Percentiles rank a stretch among this genome's conserved stretches.
These are phyloP conservation scores for Xylocampa areola DNA, from an alignment of 2,888 invertebrate genomes.

Conservation along the genomic window DNA sequence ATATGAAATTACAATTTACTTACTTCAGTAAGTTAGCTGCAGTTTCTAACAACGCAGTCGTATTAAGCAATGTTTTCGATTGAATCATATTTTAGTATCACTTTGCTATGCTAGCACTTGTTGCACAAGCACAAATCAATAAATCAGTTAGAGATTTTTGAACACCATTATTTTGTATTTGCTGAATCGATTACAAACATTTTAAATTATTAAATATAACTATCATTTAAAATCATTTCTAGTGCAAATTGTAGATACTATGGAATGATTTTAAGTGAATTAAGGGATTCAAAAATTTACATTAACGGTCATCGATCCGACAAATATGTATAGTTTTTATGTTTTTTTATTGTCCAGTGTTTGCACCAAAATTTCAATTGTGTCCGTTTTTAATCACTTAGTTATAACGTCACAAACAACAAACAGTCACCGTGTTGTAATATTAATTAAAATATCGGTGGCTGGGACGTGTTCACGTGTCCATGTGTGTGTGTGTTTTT, in stretches of 20 bases:
- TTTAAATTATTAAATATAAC: too few species aligned
- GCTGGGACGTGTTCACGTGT: constrained; percentile 77
- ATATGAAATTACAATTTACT: too few species aligned
- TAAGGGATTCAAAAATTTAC: too few species aligned
- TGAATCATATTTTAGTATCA: constrained; percentile 42
- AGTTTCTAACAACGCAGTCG: constrained; percentile 42
- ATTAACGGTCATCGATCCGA: constrained; percentile 32
- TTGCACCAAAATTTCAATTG: constrained; percentile 47
- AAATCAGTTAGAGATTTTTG: constrained; percentile 23
- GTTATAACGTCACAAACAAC: constrained; percentile 43
- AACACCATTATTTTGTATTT: constrained; percentile 35
- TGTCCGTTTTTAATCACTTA: constrained; percentile 39
- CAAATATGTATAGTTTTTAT: constrained; percentile 38
- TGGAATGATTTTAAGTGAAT: too few species aligned
- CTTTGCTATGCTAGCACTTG: constrained; percentile 55
- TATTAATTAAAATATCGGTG: constrained; percentile 64
- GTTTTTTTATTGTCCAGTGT: constrained; percentile 44
- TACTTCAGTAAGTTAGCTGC: constrained; percentile 20
- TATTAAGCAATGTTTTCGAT: constrained; percentile 39
- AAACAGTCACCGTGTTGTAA: constrained; percentile 56
- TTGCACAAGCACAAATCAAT: constrained; percentile 52
- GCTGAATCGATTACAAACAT: constrained; percentile 45
- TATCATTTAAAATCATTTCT: too few species aligned
- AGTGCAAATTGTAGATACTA: too few species aligned
- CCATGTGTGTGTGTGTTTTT: constrained; percentile 86